Evolutionary conservation across 1,140 invertebrate species (phyloP).

Genomic region (Drosophila fuyamai): DNA sequence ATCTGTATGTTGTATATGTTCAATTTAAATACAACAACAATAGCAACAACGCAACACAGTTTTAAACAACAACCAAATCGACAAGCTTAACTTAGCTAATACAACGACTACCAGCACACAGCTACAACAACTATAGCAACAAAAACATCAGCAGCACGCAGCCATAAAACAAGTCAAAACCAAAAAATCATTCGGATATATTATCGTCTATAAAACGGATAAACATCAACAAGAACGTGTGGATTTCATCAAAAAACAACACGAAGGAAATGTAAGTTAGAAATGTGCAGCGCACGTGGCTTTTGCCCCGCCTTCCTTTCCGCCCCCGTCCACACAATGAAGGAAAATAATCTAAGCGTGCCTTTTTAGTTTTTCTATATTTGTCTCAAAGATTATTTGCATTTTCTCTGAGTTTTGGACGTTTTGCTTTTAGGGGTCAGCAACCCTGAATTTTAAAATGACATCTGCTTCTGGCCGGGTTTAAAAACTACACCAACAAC

Average conservation of each 20-base stretch:
- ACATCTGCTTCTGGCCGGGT: slow-evolving; percentile 5
- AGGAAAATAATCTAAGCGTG: neutral
- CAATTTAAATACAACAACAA: slow-evolving; percentile 28
- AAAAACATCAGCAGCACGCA: neutral
- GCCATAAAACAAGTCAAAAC: slow-evolving; percentile 8
- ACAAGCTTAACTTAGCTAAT: slow-evolving; percentile 21
- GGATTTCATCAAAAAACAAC: neutral
- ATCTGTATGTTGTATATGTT: slow-evolving; percentile 68
- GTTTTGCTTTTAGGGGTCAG: neutral
- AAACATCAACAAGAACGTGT: neutral
- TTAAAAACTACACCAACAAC: slow-evolving; percentile 13
- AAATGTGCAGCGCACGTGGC: slow-evolving; percentile 26
- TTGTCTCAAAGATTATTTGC: neutral
- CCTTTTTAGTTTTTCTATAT: neutral
- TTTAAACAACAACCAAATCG: slow-evolving; percentile 15
- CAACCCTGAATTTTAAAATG: neutral
- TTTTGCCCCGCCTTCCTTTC: no score
- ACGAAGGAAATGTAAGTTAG: slow-evolving; percentile 21
- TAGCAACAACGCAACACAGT: slow-evolving; percentile 27
- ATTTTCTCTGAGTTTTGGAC: neutral
- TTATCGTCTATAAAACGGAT: neutral
- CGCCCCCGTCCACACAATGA: neutral
- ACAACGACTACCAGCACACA: slow-evolving; percentile 10
- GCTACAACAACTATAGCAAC: neutral
- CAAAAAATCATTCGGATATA: slow-evolving; percentile 16